Evolutionary conservation across 2,888 invertebrate species (phyloP).

Genomic region (Eucera pruinosa): DNA sequence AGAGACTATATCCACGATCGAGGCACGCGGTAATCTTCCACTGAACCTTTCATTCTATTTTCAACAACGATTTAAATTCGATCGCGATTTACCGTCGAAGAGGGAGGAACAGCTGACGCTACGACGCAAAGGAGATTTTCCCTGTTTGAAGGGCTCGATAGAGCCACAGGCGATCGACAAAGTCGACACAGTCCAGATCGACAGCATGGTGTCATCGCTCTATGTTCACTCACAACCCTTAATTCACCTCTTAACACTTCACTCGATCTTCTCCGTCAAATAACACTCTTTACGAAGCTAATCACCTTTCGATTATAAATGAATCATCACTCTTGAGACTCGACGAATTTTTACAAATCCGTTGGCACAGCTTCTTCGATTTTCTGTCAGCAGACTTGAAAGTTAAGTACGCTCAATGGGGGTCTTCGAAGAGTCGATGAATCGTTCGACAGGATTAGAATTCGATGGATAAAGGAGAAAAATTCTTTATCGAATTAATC

Average conservation of each 20-base stretch:
- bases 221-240: background rate
- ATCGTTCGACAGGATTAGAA: no score
- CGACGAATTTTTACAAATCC: no score
- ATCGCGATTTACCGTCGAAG: constrained; percentile 67
- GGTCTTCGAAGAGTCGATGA: no score
- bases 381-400: no score
- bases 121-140: constrained; percentile 60
- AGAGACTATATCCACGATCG: constrained; percentile 28
- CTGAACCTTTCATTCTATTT: constrained; percentile 23
- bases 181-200: constrained; percentile 77
- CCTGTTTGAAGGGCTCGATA: constrained; percentile 58
- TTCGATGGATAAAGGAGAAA: no score
- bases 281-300: no score
- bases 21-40: constrained; percentile 33
- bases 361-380: no score
- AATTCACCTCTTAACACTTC: background rate
- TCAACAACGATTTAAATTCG: constrained; percentile 5
- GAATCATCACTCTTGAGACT: no score
- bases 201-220: constrained; percentile 75
- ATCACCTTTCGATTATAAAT: no score
- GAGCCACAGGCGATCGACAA: constrained; percentile 75
- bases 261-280: background rate
- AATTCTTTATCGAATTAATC: no score
- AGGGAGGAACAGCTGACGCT: constrained; percentile 72
- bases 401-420: no score